Percentiles rank a stretch among this genome's conserved stretches.
Conservation (phyloP, 2,888 invertebrate species). For the Hirtodrosophila trivittata region DNA sequence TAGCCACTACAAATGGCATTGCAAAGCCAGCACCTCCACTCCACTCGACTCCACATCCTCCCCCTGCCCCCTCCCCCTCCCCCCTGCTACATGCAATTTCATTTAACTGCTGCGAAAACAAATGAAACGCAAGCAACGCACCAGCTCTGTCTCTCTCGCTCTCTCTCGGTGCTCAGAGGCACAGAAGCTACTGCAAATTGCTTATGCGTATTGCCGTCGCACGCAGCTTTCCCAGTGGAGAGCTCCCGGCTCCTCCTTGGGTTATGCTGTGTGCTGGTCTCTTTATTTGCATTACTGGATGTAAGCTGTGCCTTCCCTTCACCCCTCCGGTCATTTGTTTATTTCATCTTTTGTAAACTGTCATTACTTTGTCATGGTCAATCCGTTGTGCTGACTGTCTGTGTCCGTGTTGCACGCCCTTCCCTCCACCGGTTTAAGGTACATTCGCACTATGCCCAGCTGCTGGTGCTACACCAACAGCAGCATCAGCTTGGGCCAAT, state of each 20-base stretch:
- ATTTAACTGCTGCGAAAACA: conserved; percentile 77
- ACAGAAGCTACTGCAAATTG: conserved; percentile 57
- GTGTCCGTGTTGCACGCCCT: not conserved
- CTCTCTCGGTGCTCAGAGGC: conserved; percentile 11
- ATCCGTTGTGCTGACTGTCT: conserved; percentile 49
- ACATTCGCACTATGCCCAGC: conserved; percentile 20
- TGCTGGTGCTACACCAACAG: conserved; percentile 14
- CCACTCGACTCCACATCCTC: not conserved
- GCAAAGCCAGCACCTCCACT: conserved; percentile 12
- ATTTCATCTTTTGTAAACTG: conserved; percentile 77
- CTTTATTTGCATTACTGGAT: conserved; percentile 46
- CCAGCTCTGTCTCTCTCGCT: conserved; percentile 18
- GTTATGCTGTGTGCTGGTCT: not conserved
- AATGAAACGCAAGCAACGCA: conserved; percentile 56
- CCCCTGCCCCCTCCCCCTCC: not conserved
- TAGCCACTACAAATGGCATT: conserved; percentile 64
- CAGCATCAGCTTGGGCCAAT: conserved; percentile 59
- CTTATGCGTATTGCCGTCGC: conserved; percentile 51
- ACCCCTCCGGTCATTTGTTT: conserved; percentile 65
- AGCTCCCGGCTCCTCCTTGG: not conserved
- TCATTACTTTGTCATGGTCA: conserved; percentile 74
- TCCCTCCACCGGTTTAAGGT: too few relatives aligned
- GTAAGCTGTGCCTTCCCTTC: conserved; percentile 2
- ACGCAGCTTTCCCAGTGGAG: conserved; percentile 33
- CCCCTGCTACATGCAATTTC: conserved; percentile 67